Conservation (phyloP, 2,113 vertebrate genomes). For the Peromyscus polionotus region DNA sequence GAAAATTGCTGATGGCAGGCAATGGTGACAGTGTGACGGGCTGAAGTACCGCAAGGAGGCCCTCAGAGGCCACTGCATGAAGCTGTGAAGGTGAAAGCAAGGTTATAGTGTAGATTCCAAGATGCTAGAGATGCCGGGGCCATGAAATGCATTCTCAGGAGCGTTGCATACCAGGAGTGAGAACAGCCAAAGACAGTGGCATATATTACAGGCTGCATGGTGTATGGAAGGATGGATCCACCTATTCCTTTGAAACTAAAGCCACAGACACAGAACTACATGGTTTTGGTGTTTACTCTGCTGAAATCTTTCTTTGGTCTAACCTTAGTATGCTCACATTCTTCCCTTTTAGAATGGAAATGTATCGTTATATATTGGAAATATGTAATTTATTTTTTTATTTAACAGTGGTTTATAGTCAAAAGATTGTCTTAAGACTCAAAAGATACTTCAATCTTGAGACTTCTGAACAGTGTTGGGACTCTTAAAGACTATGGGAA, state of each 20-base stretch:
- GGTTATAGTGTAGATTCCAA: neutral
- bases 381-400: neutral
- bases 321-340: neutral
- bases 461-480: neutral
- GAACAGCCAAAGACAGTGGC: neutral
- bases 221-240: too few relatives aligned
- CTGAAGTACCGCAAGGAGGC: neutral
- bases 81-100: neutral
- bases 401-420: neutral
- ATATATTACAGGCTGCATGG: neutral
- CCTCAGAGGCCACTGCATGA: neutral
- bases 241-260: neutral
- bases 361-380: neutral
- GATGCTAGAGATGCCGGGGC: neutral
- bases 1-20: neutral
- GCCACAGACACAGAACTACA: neutral
- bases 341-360: neutral
- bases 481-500: neutral
- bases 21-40: neutral
- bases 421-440: neutral
- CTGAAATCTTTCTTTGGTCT: neutral
- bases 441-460: neutral
- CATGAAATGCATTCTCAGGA: neutral
- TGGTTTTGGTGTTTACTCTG: neutral
- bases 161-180: neutral